phyloP scores from a whole-genome alignment of 2,797 vertebrate genomes.

The Scyliorhinus canicula region DNA sequence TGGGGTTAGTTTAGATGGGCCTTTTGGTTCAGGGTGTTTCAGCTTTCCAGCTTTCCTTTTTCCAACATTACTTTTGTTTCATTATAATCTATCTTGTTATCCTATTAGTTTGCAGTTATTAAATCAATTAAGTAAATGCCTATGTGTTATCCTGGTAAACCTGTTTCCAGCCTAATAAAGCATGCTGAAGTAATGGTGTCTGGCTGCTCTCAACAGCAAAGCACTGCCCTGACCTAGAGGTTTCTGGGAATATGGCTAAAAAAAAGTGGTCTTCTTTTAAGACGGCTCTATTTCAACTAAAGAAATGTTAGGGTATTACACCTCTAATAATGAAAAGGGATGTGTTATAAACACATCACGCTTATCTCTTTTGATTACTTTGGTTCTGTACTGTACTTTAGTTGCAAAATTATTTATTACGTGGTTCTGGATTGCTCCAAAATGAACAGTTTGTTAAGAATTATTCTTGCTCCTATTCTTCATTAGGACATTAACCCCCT shows the following conservation, averaged over 20 bases:
- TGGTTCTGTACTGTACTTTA: not conserved
- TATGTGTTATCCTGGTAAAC: not conserved
- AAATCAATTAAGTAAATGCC: not conserved
- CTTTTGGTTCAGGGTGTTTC: too few relatives aligned
- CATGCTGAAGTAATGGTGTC: not conserved
- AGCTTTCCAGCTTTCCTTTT: not conserved
- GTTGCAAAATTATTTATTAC: not conserved
- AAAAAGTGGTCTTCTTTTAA: not conserved
- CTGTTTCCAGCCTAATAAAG: not conserved
- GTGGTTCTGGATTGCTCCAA: not conserved
- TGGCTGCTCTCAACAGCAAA: not conserved
- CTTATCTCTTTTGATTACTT: not conserved
- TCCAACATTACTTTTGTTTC: not conserved
- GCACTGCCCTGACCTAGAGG: not conserved
- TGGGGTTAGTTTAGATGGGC: too few relatives aligned
- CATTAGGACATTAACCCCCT: not conserved
- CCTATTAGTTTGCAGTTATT: not conserved
- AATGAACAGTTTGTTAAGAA: not conserved
- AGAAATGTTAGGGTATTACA: not conserved
- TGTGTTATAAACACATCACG: not conserved
- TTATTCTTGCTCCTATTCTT: not conserved
- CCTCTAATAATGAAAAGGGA: not conserved
- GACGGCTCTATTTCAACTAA: not conserved
- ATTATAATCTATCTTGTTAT: not conserved
- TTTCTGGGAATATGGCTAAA: not conserved